Base-by-base conservation (phyloP, 92 coral and sea anemone species). In the Blastomussa wellsi region DNA sequence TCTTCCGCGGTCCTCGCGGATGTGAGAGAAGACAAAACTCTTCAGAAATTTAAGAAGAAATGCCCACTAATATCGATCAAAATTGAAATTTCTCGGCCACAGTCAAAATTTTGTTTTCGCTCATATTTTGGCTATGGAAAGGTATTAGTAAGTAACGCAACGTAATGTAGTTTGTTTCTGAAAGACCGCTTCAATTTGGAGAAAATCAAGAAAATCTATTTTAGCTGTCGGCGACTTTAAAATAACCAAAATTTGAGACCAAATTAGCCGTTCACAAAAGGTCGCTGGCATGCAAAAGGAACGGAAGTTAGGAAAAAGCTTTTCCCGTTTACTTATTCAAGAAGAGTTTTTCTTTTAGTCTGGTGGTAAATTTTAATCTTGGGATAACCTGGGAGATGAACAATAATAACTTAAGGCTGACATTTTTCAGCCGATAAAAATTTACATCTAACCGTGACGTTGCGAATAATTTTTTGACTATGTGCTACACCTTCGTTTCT, bases 181-280 rank as follows among this genome's bases (percentile, higher is more conserved):
- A n/a, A n/a, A n/a, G n/a, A n/a, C n/a, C n/a, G n/a, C n/a, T n/a
- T n/a, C n/a, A n/a, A n/a, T n/a, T n/a, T n/a, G n/a, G n/a, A n/a
- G n/a, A n/a, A n/a, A n/a, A n/a, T n/a, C n/a, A n/a, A n/a, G n/a
- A n/a, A n/a, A n/a, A n/a, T n/a, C n/a, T n/a, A 48, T 13, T 48
- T 48, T 48, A 1, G 53, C 53, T 48, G 53, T 48, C 53, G 53
- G 53, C 16, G 53, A 48, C 53, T 48, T 33, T 31, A 44, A 76
- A 57, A 76, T 7, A n/a, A 16, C 60, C 59, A 74, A 76, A 76
- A 76, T 26, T 26, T 26, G 7, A 76, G 65, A 17, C 65, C 39
- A 76, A 76, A 76, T 76, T 8, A 13, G 79, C 3, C 65, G 62
- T 76, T 49, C 60, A 42, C 62, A 76, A 76, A 76, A 76, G 65